phyloP scores from a whole-genome alignment of 2,797 vertebrate species.

The Eulemur mongoz region DNA sequence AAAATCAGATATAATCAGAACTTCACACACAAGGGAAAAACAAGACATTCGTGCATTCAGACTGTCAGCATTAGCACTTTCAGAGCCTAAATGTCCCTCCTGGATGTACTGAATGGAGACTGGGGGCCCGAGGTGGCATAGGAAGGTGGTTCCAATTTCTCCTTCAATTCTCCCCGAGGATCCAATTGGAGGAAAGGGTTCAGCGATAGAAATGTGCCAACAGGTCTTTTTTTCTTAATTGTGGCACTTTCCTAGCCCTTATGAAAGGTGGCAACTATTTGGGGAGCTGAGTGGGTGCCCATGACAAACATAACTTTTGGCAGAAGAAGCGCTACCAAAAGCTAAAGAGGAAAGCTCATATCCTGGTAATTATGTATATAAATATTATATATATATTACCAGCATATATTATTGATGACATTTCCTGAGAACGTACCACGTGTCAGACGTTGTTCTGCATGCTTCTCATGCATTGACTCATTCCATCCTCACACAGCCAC shows the following conservation, averaged over 20 bases:
- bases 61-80: background rate
- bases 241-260: background rate
- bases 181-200: background rate
- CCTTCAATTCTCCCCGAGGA: background rate
- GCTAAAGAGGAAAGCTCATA: background rate
- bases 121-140: background rate
- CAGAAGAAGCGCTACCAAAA: background rate
- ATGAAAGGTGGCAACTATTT: background rate
- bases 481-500: background rate
- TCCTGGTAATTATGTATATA: background rate
- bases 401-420: background rate
- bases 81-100: background rate
- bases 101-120: background rate
- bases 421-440: accelerated
- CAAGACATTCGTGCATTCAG: background rate
- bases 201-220: background rate
- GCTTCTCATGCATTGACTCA: background rate
- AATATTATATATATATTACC: no score
- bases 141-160: background rate
- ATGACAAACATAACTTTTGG: background rate
- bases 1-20: background rate
- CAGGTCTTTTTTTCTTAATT: background rate
- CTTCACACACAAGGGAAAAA: background rate
- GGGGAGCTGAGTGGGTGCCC: background rate
- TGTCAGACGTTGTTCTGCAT: background rate